Evolutionary conservation across 2,113 vertebrate species (phyloP), one percentile per base, ranked within the genome.

Genomic region (Nannospalax galili): DNA sequence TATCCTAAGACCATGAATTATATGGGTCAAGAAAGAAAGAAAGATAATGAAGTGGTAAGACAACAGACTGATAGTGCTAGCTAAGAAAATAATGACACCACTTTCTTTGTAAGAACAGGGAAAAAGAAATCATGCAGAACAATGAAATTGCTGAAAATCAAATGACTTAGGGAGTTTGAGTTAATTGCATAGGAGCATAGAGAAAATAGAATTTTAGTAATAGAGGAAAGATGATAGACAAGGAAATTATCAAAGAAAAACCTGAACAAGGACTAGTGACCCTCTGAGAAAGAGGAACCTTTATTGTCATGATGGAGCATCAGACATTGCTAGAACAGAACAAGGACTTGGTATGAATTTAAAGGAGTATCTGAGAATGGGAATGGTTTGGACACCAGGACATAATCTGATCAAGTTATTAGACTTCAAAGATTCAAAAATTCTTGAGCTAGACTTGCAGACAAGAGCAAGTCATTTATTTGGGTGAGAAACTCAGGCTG

Each of bases 281-380:
- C 17, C 12, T 75, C 19, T 45, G 30, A 72, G 37, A 24, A 14
- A 22, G 28, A 70, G 82, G 9, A n/a, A 78, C 78, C 62, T 65
- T 78, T 14, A 62, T 60, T 81, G n/a, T 45, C 62, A 81, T 78
- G 40, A 89, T 74, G 17, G 35, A 79, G n/a, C 40, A 32, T 60
- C 37, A 4, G 40, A 48, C 75, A 84, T 90, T 79, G 52, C 19
- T 84, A 32, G 45, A 69, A 85, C 67, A n/a, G 81, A 92, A 24
- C 22, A 81, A 73, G 35, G 19, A 62, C 17, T 92, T 79, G 67
- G 92, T 75, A 75, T 93, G 16, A 65, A 93, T 95, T 96, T n/a
- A 86, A 85, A 95, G 37, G 20, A 56, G 14, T 17, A 1, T 1
- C 35, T 14, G 82, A 86, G 15, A 48, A 19, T 19, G 24, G 72